phyloP scores from a whole-genome alignment of 2,113 vertebrate genomes.

The Condylura cristata region DNA sequence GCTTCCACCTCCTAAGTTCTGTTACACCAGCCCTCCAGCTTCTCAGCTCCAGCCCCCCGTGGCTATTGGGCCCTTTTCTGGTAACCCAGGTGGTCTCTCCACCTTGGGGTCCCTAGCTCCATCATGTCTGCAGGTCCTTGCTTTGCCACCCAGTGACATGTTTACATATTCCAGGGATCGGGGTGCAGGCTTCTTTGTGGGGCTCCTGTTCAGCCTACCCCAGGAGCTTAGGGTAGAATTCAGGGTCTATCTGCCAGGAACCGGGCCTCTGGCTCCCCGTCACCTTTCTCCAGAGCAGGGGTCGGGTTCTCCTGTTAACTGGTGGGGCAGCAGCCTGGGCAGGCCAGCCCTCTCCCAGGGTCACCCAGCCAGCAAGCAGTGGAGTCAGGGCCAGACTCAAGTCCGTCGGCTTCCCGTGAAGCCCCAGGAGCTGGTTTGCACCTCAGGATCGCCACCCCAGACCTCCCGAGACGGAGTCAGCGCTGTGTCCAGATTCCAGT shows the following conservation, averaged over 20 bases:
- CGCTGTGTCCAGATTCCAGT: not conserved
- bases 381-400: not conserved
- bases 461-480: not conserved
- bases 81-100: not conserved
- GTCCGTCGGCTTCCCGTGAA: not conserved
- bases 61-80: not conserved
- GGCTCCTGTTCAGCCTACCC: not conserved
- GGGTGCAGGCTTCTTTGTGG: not conserved
- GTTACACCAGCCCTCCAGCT: not conserved
- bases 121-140: not conserved
- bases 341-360: not conserved
- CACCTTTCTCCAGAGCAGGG: not conserved
- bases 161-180: not conserved
- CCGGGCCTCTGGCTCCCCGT: not conserved
- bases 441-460: not conserved
- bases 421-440: not conserved
- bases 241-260: not conserved
- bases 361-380: not conserved
- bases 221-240: not conserved
- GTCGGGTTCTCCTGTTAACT: not conserved
- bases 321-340: not conserved
- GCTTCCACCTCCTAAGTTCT: not conserved
- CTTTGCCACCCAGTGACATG: not conserved
- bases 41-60: not conserved
- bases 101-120: not conserved